Evolutionary conservation across 2,888 invertebrate species (phyloP).

Genomic region (Yponomeuta sedellus): DNA sequence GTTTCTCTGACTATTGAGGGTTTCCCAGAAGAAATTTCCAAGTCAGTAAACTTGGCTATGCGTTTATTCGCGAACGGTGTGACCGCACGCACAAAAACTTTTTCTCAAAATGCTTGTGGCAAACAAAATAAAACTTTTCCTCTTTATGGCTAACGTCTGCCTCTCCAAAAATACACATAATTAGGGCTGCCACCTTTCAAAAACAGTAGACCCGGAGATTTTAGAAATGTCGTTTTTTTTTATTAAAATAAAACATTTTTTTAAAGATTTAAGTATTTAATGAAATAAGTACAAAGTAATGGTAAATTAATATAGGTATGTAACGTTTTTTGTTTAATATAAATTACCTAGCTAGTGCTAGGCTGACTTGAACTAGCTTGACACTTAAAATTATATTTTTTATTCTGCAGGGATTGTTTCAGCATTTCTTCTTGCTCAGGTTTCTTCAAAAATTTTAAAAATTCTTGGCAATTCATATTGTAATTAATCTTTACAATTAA

Average conservation of each 20-base stretch:
- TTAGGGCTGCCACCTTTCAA: slow-evolving; percentile 12
- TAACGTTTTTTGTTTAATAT: too few relatives aligned
- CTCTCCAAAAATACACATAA: background rate
- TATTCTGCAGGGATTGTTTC: slow-evolving; percentile 19
- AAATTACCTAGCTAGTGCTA: slow-evolving; percentile 19
- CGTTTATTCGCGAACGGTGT: too few relatives aligned
- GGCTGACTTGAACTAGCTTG: slow-evolving; percentile 20
- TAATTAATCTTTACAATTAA: slow-evolving; percentile 22
- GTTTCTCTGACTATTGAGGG: too few relatives aligned
- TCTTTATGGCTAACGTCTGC: too few relatives aligned
- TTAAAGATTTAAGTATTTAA: slow-evolving; percentile 13
- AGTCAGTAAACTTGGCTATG: too few relatives aligned
- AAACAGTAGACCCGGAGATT: slow-evolving; percentile 19
- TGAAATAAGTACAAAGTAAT: background rate
- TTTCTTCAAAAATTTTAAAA: slow-evolving; percentile 20
- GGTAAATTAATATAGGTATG: too few relatives aligned
- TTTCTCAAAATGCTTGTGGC: too few relatives aligned
- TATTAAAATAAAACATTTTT: too few relatives aligned
- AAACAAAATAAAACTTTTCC: too few relatives aligned
- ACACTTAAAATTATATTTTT: slow-evolving; percentile 20
- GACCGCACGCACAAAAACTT: too few relatives aligned
- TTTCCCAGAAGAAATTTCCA: too few relatives aligned
- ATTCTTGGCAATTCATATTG: slow-evolving; percentile 22
- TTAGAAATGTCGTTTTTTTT: slow-evolving; percentile 16
- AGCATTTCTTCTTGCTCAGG: slow-evolving; percentile 21